Evolutionary conservation across 2,888 invertebrate genomes (phyloP).

Genomic region (Thymelicus acteon): DNA sequence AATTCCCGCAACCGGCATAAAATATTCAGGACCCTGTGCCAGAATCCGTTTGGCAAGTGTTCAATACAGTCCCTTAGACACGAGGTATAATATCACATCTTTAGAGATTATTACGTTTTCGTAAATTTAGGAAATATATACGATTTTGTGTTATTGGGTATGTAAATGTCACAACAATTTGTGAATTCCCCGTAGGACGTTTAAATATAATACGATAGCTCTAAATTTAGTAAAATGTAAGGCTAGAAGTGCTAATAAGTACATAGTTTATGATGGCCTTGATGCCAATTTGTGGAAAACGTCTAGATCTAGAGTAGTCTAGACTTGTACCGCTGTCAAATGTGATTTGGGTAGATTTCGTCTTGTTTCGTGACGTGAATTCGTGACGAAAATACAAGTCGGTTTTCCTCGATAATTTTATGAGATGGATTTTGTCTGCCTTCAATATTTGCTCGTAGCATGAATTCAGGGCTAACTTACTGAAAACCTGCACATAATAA

Average conservation of each 20-base stretch:
- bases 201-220: no score
- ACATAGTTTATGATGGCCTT: neutral
- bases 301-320: neutral
- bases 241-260: neutral
- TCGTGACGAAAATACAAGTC: neutral
- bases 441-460: neutral
- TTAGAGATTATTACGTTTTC: no score
- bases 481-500: no score
- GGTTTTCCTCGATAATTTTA: neutral
- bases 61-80: constrained; percentile 39
- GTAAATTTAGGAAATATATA: no score
- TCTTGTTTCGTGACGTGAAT: neutral
- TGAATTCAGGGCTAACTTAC: no score
- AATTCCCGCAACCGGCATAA: constrained; percentile 20
- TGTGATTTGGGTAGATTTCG: constrained; percentile 1
- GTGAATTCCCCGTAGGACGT: no score
- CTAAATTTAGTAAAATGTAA: neutral
- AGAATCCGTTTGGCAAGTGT: constrained; percentile 42
- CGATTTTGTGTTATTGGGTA: no score
- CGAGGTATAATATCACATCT: constrained; percentile 38
- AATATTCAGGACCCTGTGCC: constrained; percentile 37
- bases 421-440: neutral
- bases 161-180: no score
- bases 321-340: neutral
- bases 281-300: constrained; percentile 1